Evolutionary conservation across 2,113 vertebrate species (phyloP).

Genomic region (Dendropsophus ebraccatus): DNA sequence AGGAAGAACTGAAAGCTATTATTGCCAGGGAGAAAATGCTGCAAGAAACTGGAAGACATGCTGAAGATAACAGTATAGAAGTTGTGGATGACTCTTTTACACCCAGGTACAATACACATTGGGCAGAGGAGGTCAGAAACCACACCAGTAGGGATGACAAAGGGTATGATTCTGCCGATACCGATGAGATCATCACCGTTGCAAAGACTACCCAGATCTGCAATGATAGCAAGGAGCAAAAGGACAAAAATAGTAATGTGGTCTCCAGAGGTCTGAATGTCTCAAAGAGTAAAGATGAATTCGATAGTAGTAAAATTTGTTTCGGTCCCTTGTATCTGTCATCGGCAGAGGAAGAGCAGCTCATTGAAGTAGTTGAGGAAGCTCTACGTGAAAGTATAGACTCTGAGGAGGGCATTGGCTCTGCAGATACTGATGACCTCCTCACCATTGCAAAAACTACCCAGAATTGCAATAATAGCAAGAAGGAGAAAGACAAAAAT

Average conservation of each 20-base stretch:
- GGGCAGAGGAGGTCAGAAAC: conserved; percentile 52
- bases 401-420: too few species aligned
- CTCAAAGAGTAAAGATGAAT: not conserved
- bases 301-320: too few species aligned
- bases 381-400: too few species aligned
- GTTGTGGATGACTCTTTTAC: conserved; percentile 81
- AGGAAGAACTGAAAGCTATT: conserved; percentile 77
- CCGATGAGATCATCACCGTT: conserved; percentile 85
- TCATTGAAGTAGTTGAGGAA: too few species aligned
- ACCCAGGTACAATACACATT: conserved; percentile 65
- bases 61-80: conserved; percentile 75
- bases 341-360: too few species aligned
- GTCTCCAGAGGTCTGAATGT: not conserved
- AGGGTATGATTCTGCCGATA: conserved; percentile 84
- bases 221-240: conserved; percentile 10
- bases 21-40: conserved; percentile 66
- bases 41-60: conserved; percentile 44
- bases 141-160: conserved; percentile 62
- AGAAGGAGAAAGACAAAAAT: too few species aligned
- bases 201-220: conserved; percentile 64
- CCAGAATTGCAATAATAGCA: too few species aligned
- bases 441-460: conserved; percentile 18
- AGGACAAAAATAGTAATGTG: conserved; percentile 28
- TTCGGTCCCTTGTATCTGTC: too few species aligned
- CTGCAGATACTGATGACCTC: conserved; percentile 89